Base-by-base conservation (phyloP, 2,113 vertebrate species). In the Taxidea taxus region DNA sequence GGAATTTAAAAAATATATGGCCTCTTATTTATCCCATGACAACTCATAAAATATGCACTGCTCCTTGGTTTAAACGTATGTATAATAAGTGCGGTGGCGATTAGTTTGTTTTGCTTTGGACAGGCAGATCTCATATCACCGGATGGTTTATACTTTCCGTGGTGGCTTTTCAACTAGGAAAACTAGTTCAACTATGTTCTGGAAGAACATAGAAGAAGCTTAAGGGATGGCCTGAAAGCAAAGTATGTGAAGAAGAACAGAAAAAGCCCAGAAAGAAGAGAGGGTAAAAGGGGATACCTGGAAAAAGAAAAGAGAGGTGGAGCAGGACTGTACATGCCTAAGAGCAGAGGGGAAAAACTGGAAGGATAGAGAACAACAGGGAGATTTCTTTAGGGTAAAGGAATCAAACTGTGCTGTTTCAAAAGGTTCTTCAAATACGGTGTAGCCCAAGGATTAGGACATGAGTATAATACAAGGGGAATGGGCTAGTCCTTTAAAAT, bases 401-500 rank as follows among this genome's bases (percentile, higher is more conserved):
- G 16, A 75, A 42, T 87, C 3, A 44, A 56, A 91, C 39, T 16
- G 14, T 78, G 31, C 14, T 42, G 25, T 34, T 74, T 72, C 70
- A 84, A 42, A 13, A 75, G 62, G 9, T 62, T 87, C 25, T 94
- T 47, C 18, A 27, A 37, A 72, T 8, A 90, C 3, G 13, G 37
- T 70, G 23, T 10, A 87, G 87, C 6, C 58, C 21, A 34, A 84
- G 70, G 20, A 75, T 2, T 92, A 37, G 27, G 49, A 90, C 78
- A 95, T 54, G 27, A 83, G 16, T 49, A 64, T 16, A 90, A 87
- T 27, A 75, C 4, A 56, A 49, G 21, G 34, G 23, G 47, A 39
- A n/a, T 82, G 64, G 39, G 58, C 39, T 56, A 92, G 21, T 20
- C 47, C n/a, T 97, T 78, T 94, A 95, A 90, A 95, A 94, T 94